Percentiles rank a stretch among this genome's conserved stretches.
Conservation (phyloP, 2,888 invertebrate genomes). For the Ennomos erosarius region DNA sequence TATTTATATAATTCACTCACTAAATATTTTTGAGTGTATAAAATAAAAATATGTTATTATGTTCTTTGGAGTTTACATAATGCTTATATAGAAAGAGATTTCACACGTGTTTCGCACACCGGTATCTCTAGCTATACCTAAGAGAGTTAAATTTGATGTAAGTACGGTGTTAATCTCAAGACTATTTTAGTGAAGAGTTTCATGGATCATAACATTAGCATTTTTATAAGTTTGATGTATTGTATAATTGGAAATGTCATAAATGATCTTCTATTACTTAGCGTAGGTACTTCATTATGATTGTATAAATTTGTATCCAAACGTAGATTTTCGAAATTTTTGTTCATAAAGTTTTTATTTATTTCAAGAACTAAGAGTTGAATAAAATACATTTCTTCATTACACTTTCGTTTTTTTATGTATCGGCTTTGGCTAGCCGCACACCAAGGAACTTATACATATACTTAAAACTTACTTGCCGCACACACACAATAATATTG, state of each 20-base stretch:
- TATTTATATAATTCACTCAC: not conserved
- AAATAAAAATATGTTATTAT: conserved; percentile 1
- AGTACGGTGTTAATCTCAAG: conserved; percentile 27
- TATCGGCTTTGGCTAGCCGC: too few species aligned
- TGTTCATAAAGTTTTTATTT: conserved; percentile 73
- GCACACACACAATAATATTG: too few species aligned
- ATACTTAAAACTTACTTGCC: too few species aligned
- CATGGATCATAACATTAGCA: conserved; percentile 26
- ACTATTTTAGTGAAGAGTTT: conserved; percentile 14
- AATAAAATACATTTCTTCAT: conserved; percentile 48
- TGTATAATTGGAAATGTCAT: conserved; percentile 35
- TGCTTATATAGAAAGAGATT: conserved; percentile 29
- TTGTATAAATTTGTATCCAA: conserved; percentile 62
- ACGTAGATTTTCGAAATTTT: conserved; percentile 60
- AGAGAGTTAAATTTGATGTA: conserved; percentile 9
- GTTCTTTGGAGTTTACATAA: conserved; percentile 1
- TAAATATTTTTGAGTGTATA: conserved; percentile 2
- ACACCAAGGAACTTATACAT: too few species aligned
- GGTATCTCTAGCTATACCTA: conserved; percentile 6
- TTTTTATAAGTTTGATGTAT: conserved; percentile 36
- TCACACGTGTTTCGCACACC: conserved; percentile 12
- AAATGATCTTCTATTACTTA: conserved; percentile 27
- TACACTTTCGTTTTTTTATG: conserved; percentile 35
- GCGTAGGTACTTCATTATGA: conserved; percentile 31
- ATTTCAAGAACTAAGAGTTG: conserved; percentile 48